Evolutionary conservation across 2,888 invertebrate genomes (phyloP).

Genomic region (Arge pagana): DNA sequence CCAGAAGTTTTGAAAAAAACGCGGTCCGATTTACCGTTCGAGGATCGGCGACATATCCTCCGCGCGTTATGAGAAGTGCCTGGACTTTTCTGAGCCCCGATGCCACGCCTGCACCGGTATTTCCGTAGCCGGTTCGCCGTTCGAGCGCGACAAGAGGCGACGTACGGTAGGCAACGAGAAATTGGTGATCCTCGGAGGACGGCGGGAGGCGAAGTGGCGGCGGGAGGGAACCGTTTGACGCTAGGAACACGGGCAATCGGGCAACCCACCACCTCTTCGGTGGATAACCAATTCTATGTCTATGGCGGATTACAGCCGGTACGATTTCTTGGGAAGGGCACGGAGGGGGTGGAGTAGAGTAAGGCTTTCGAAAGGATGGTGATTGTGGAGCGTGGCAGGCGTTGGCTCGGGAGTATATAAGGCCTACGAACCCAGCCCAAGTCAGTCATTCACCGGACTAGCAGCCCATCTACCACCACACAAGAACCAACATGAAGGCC

Average conservation of each 20-base stretch:
- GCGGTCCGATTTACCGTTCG: no score
- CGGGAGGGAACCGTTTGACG: constrained; percentile 30
- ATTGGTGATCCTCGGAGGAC: no score
- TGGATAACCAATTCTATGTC: constrained; percentile 34
- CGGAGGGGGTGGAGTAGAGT: constrained; percentile 36
- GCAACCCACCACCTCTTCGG: constrained; percentile 41
- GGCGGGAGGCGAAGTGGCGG: constrained; percentile 33
- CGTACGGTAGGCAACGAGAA: no score
- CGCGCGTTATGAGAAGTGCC: no score
- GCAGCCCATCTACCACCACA: constrained; percentile 52
- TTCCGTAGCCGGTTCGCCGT: no score
- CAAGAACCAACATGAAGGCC: constrained; percentile 58
- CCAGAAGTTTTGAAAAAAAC: no score
- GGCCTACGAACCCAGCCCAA: constrained; percentile 55
- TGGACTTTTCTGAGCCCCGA: no score
- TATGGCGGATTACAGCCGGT: constrained; percentile 38
- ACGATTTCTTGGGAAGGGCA: constrained; percentile 26
- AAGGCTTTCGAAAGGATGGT: constrained; percentile 59
- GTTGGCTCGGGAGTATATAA: constrained; percentile 58
- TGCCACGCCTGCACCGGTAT: no score
- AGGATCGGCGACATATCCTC: no score
- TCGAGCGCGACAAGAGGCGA: no score
- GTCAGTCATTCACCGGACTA: constrained; percentile 59
- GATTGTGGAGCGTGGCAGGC: constrained; percentile 56
- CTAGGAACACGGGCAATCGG: constrained; percentile 34